Percentiles rank a stretch among this genome's conserved stretches.
These are phyloP conservation scores for Hirtodrosophila alboralis DNA, from an alignment of 2,888 invertebrate genomes.

Conservation along the genomic window DNA sequence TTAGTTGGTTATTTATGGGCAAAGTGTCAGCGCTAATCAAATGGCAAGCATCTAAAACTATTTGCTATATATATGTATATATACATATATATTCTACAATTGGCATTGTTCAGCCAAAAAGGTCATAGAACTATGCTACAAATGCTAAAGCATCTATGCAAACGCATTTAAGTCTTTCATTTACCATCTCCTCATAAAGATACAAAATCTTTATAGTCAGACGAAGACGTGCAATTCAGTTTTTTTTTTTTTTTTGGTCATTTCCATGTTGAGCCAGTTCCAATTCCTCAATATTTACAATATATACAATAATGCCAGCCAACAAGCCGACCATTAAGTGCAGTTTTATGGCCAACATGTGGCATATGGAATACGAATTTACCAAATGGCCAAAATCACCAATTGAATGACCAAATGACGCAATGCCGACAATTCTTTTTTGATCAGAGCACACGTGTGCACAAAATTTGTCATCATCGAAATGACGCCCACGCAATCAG, in stretches of 20 bases:
- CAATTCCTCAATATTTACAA: slow-evolving; percentile 40
- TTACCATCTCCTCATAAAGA: slow-evolving; percentile 31
- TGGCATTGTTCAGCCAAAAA: slow-evolving; percentile 52
- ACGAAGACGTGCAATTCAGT: slow-evolving; percentile 55
- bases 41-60: slow-evolving; percentile 75
- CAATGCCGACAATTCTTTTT: slow-evolving; percentile 42
- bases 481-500: slow-evolving; percentile 57
- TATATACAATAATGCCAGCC: slow-evolving; percentile 1
- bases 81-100: slow-evolving; percentile 37
- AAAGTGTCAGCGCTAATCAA: slow-evolving; percentile 84
- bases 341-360: slow-evolving; percentile 63
- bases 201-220: slow-evolving; percentile 56
- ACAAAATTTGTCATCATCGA: slow-evolving; percentile 65
- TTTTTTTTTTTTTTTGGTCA: slow-evolving; percentile 62
- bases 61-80: slow-evolving; percentile 46
- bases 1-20: slow-evolving; percentile 83
- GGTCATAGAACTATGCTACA: slow-evolving; percentile 52
- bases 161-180: slow-evolving; percentile 12
- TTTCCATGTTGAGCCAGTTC: slow-evolving; percentile 44
- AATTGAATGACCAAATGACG: slow-evolving; percentile 49
- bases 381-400: slow-evolving; percentile 24
- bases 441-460: slow-evolving; percentile 56
- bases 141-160: slow-evolving; percentile 28
- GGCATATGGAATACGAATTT: slow-evolving; percentile 35
- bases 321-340: slow-evolving; percentile 49